Evolutionary conservation across 2,888 invertebrate species (phyloP).

Genomic region (Pristionchus japonicus): DNA sequence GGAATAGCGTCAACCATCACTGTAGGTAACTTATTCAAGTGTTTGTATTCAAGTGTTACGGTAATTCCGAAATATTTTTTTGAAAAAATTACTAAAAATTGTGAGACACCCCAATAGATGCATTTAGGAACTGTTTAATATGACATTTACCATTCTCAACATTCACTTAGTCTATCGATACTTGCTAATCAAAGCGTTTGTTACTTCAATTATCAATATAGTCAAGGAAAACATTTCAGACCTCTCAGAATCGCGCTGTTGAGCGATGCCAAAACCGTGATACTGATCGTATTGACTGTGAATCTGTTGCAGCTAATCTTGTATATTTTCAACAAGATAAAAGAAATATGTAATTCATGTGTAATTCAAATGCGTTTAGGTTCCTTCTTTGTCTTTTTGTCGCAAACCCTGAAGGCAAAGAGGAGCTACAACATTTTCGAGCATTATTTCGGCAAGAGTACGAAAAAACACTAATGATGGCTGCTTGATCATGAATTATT

Average conservation of each 20-base stretch:
- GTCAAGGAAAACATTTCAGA: not conserved
- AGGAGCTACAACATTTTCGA: not conserved
- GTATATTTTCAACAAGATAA: not conserved
- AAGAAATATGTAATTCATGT: too few relatives aligned
- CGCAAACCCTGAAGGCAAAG: not conserved
- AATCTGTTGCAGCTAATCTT: not conserved
- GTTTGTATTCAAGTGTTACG: too few relatives aligned
- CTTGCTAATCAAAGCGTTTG: not conserved
- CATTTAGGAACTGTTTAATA: too few relatives aligned
- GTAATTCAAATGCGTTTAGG: not conserved
- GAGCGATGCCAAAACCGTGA: not conserved
- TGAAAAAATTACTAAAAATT: too few relatives aligned
- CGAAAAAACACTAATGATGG: not conserved
- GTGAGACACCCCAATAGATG: too few relatives aligned
- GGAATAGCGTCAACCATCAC: too few relatives aligned
- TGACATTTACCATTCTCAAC: not conserved
- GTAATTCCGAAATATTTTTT: too few relatives aligned
- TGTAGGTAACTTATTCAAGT: too few relatives aligned
- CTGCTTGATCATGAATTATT: not conserved
- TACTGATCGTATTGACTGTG: not conserved
- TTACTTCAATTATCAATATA: not conserved
- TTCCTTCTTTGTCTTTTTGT: not conserved
- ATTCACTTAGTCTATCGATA: not conserved
- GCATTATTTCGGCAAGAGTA: not conserved
- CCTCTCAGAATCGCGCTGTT: not conserved